Percentiles rank a stretch among this genome's conserved stretches.
phyloP scores from a whole-genome alignment of 2,888 invertebrate genomes.

The Gibbula magus region DNA sequence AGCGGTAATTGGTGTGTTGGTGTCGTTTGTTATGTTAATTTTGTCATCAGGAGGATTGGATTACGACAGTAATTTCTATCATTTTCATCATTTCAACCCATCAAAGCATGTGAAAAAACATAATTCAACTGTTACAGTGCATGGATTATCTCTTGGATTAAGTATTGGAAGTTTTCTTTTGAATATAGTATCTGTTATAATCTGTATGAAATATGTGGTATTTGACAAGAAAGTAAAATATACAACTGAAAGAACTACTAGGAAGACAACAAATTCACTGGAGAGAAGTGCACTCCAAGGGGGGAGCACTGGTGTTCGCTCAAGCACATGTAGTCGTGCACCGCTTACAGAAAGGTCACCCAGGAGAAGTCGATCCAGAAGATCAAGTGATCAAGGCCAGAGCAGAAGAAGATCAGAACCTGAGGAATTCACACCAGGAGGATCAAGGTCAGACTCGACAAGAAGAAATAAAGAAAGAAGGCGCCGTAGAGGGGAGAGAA shows the following conservation, averaged over 20 bases:
- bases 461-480: conserved; percentile 23
- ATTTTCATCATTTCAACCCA: conserved; percentile 29
- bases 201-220: conserved; percentile 59
- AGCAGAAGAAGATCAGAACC: conserved; percentile 8
- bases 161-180: conserved; percentile 54
- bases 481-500: conserved; percentile 16
- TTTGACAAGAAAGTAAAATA: conserved; percentile 36
- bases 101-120: conserved; percentile 35
- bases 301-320: conserved; percentile 23
- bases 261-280: conserved; percentile 28
- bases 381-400: conserved; percentile 28
- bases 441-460: conserved; percentile 21
- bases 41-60: conserved; percentile 64
- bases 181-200: conserved; percentile 53
- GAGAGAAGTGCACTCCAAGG: conserved; percentile 33
- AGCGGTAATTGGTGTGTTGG: conserved; percentile 51
- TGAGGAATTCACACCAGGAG: conserved; percentile 6
- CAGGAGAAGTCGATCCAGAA: conserved; percentile 34
- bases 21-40: conserved; percentile 59
- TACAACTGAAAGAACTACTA: conserved; percentile 26
- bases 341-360: conserved; percentile 33
- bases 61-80: conserved; percentile 59
- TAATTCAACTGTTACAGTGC: conserved; percentile 53
- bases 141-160: conserved; percentile 57
- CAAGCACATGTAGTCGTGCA: conserved; percentile 35